phyloP scores from a whole-genome alignment of 2,113 vertebrate species.

The Cyanocitta stelleri region DNA sequence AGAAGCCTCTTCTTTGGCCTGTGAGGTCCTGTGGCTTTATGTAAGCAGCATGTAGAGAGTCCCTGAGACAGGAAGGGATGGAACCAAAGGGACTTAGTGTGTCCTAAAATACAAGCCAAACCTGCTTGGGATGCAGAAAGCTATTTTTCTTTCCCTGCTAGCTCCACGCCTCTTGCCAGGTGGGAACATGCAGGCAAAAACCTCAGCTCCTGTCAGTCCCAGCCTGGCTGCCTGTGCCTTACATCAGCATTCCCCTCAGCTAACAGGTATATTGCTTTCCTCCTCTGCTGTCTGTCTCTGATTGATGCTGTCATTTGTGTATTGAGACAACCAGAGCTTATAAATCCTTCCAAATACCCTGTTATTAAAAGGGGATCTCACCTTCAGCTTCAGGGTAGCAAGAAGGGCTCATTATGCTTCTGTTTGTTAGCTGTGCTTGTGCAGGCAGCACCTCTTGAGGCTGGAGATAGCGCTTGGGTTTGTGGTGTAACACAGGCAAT shows the following conservation, averaged over 20 bases:
- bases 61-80: background rate
- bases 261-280: conserved; percentile 43
- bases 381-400: conserved; percentile 32
- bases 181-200: background rate
- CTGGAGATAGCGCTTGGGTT: background rate
- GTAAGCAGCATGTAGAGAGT: background rate
- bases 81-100: background rate
- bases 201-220: background rate
- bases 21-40: background rate
- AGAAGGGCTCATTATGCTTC: background rate
- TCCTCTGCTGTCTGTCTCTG: conserved; percentile 35
- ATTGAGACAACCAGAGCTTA: conserved; percentile 42
- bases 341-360: conserved; percentile 49
- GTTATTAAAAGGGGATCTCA: conserved; percentile 56
- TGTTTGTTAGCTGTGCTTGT: conserved; percentile 30
- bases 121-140: background rate
- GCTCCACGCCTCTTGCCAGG: background rate
- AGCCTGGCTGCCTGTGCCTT: background rate
- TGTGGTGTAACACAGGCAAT: background rate
- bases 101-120: background rate
- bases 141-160: background rate
- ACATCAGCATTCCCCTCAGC: conserved; percentile 53
- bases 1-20: background rate
- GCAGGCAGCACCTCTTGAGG: background rate
- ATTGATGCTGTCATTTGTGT: conserved; percentile 55